Percentiles rank a stretch among this genome's conserved stretches.
These are phyloP conservation scores for Semicossyphus pulcher DNA, from an alignment of 2,113 vertebrate genomes.

Conservation along the genomic window DNA sequence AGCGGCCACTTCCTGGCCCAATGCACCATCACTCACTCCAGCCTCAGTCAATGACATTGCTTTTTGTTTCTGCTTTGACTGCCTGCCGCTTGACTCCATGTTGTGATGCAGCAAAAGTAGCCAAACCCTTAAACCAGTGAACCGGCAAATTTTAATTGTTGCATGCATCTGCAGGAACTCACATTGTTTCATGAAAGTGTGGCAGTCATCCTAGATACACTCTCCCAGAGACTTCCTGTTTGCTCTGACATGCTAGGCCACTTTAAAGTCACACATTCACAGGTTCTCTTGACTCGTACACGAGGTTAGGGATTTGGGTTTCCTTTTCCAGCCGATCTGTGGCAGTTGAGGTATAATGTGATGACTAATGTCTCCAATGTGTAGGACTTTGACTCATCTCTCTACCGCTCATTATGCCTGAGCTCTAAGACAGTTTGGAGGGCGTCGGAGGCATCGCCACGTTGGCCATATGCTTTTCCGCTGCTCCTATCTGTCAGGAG, in stretches of 20 bases:
- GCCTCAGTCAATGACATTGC: slow-evolving; percentile 35
- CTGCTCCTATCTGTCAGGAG: slow-evolving; percentile 78
- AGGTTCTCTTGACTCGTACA: slow-evolving; percentile 38
- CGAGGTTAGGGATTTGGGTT: slow-evolving; percentile 9
- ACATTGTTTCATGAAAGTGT: slow-evolving; percentile 33
- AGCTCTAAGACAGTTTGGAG: slow-evolving; percentile 72
- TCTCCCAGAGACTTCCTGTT: slow-evolving; percentile 35
- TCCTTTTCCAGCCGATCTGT: slow-evolving; percentile 39
- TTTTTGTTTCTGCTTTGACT: slow-evolving; percentile 37
- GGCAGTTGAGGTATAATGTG: slow-evolving; percentile 57
- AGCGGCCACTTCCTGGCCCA: slow-evolving; percentile 59
- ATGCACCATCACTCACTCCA: slow-evolving; percentile 52
- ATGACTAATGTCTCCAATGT: slow-evolving; percentile 69
- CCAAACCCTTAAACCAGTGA: slow-evolving; percentile 11
- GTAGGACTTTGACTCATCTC: slow-evolving; percentile 57
- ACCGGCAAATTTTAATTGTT: slow-evolving; percentile 34
- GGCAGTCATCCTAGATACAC: slow-evolving; percentile 20
- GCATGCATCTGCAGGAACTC: slow-evolving; percentile 11
- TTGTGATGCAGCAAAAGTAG: slow-evolving; percentile 32
- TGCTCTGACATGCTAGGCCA: slow-evolving; percentile 41
- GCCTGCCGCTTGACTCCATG: slow-evolving; percentile 33
- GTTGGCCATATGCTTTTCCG: slow-evolving; percentile 79
- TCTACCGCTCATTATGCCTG: slow-evolving; percentile 72
- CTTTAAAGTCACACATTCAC: slow-evolving; percentile 49
- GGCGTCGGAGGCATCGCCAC: slow-evolving; percentile 65